Base-by-base conservation (phyloP, 2,888 invertebrate species). In the Limnephilus rhombicus region DNA sequence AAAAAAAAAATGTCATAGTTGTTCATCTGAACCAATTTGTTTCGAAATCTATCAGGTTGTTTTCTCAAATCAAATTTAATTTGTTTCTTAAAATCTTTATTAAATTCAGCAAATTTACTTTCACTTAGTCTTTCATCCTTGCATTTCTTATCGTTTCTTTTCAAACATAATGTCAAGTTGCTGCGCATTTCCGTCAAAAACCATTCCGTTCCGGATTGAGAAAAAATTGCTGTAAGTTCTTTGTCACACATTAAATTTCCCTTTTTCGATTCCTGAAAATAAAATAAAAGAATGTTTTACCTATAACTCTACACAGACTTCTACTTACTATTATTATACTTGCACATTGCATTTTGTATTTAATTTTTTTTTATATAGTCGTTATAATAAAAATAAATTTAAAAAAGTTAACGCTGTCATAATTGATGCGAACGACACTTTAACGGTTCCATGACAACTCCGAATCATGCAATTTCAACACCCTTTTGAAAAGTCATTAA, bases 81-180 rank as follows among this genome's bases (percentile, higher is more conserved):
- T 29, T 29, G 37, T 29, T 86, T 37, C 29, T 29, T 24, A 12
- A 86, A 86, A 86, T 5, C 49, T 45, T 29, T 86, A 13, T 49
- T 49, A 86, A n/a, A 45, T 24, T 45, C 86, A 41, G 29, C 9
- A n/a, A 86, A 45, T 5, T 29, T 29, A 11, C n/a, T 86, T 86
- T 86, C 29, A 9, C 13, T n/a, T 29, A 86, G 24, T 86, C 41
- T 45, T 41, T 12, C n/a, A 49, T 86, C 37, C n/a, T 86, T 45
- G 15, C 86, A 86, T 45, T 45, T 29, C 9, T n/a, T 4, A 29
- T 45, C n/a, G 2, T 86, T 86, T 29, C n/a, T 86, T 86, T 49
- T 86, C 12, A n/a, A 86, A 86, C 86, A 86, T 29, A 49, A 29
- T 29, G 86, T 86, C 3, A 41, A 29, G 86, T 86, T 86, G 37